Conservation (phyloP, 2,888 invertebrate species). For the Drosophila anomalata region DNA sequence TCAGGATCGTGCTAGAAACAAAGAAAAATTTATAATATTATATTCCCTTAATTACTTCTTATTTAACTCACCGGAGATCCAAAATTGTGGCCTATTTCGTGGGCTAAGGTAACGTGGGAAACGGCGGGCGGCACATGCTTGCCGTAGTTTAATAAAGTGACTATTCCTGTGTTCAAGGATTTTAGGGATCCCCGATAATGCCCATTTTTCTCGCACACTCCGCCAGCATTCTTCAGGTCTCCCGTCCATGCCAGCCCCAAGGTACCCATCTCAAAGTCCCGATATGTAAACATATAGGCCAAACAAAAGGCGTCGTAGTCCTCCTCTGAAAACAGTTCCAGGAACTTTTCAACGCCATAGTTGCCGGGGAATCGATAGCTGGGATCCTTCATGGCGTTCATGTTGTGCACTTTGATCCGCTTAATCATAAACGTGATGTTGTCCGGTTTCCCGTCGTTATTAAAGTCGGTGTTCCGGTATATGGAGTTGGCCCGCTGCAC, state of each 20-base stretch:
- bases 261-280: constrained; percentile 98
- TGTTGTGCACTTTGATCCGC: constrained; percentile 96
- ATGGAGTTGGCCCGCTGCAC: constrained; percentile 96
- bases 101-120: constrained; percentile 98
- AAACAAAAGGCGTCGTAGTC: constrained; percentile 99
- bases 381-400: constrained; percentile 92
- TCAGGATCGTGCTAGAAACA: constrained; percentile 94
- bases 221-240: constrained; percentile 97
- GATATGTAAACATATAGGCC: constrained; percentile 99
- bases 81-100: constrained; percentile 99
- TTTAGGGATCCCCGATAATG: constrained; percentile 96
- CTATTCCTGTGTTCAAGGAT: constrained; percentile 98
- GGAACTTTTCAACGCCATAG: constrained; percentile 99
- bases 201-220: constrained; percentile 99
- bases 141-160: constrained; percentile 98
- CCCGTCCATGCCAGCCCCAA: constrained; percentile 99
- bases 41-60: no score
- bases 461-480: constrained; percentile 95
- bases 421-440: constrained; percentile 98
- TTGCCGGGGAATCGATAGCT: constrained; percentile 96
- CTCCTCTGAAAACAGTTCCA: constrained; percentile 98
- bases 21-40: background rate
- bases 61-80: constrained; percentile 92
- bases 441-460: constrained; percentile 95
- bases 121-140: constrained; percentile 99